These are phyloP conservation scores for Chalcis sispes DNA, from an alignment of 2,888 invertebrate species.

Conservation along the genomic window DNA sequence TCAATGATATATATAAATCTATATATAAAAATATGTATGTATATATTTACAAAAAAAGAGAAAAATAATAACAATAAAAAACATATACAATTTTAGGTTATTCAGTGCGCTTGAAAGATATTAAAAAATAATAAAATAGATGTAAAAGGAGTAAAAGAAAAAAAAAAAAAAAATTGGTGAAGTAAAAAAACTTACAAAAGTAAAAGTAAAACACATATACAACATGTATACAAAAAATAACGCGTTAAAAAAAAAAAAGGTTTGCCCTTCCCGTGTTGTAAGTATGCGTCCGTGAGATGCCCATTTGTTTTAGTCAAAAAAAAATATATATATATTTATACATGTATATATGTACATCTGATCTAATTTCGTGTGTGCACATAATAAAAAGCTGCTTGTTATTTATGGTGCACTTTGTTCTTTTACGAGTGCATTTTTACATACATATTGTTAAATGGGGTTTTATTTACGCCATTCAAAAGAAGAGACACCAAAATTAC, in stretches of 20 bases:
- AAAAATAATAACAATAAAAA: slow-evolving; percentile 75
- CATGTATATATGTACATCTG: background rate
- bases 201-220: slow-evolving; percentile 66
- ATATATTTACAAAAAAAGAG: slow-evolving; percentile 52
- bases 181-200: slow-evolving; percentile 43
- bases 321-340: background rate
- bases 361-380: slow-evolving; percentile 10
- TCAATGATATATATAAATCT: slow-evolving; percentile 17
- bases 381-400: slow-evolving; percentile 4
- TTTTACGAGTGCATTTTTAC: slow-evolving; percentile 2
- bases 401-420: slow-evolving; percentile 9
- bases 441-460: too few species aligned
- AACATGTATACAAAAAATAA: slow-evolving; percentile 58
- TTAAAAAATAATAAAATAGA: too few species aligned
- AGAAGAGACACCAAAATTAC: slow-evolving; percentile 13
- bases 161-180: slow-evolving; percentile 17
- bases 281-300: slow-evolving; percentile 65
- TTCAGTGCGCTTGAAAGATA: too few species aligned
- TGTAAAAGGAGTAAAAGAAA: slow-evolving; percentile 38
- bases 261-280: slow-evolving; percentile 72
- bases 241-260: slow-evolving; percentile 32
- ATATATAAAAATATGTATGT: slow-evolving; percentile 27
- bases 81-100: slow-evolving; percentile 50
- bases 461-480: background rate
- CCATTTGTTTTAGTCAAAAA: slow-evolving; percentile 10